phyloP scores from a whole-genome alignment of 2,113 vertebrate species.

The Catharus fuscescens region DNA sequence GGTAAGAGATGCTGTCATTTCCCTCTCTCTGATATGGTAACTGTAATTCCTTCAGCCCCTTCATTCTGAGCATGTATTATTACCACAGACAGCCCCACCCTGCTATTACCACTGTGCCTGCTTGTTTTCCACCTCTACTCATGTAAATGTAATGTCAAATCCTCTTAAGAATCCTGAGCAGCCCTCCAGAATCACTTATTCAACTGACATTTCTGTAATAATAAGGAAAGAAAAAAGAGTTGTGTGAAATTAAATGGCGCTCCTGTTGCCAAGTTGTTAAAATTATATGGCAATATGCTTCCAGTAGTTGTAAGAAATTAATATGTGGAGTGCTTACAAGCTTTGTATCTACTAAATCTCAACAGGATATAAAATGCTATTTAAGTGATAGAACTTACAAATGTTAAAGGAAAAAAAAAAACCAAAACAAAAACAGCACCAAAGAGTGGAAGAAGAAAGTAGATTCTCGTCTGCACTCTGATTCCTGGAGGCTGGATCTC shows the following conservation, averaged over 20 bases:
- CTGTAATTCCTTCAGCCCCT: constrained; percentile 4
- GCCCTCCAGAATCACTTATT: constrained; percentile 53
- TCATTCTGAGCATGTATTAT: neutral
- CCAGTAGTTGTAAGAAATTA: constrained; percentile 68
- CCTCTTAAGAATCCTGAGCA: constrained; percentile 35
- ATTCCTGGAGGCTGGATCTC: neutral
- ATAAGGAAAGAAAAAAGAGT: constrained; percentile 66
- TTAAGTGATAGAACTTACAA: constrained; percentile 54
- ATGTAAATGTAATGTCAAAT: constrained; percentile 69
- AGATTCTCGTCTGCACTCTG: neutral
- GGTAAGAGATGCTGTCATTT: constrained; percentile 39
- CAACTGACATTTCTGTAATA: constrained; percentile 59
- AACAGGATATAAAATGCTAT: constrained; percentile 59
- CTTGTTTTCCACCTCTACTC: constrained; percentile 21
- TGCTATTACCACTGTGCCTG: neutral
- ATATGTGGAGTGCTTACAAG: constrained; percentile 67
- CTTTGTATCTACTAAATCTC: constrained; percentile 58
- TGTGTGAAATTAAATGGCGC: constrained; percentile 55
- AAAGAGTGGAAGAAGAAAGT: constrained; percentile 5
- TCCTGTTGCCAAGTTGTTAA: constrained; percentile 65
- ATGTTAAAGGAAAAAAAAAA: neutral
- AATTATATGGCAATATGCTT: constrained; percentile 67
- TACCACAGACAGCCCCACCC: constrained; percentile 1
- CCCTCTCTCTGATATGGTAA: constrained; percentile 3
- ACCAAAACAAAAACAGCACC: neutral